phyloP scores from a whole-genome alignment of 1,140 invertebrate species.

The Drosophila asahinai region DNA sequence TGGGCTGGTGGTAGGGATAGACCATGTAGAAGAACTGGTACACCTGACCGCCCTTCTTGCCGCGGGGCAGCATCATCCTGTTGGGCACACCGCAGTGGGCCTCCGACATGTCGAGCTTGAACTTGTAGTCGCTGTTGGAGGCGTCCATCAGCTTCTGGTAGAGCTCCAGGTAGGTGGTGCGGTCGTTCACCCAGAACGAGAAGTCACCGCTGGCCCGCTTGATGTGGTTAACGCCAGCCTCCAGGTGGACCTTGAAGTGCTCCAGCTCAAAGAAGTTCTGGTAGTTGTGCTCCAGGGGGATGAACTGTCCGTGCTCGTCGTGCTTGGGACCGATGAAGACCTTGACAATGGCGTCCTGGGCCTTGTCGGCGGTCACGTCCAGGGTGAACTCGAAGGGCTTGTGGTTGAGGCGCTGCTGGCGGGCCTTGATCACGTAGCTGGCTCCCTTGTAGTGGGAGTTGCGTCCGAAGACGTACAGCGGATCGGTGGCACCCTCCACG shows the following conservation, averaged over 20 bases:
- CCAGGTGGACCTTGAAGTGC: constrained; percentile 77
- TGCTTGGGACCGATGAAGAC: constrained; percentile 88
- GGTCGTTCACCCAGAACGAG: constrained; percentile 74
- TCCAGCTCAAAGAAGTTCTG: constrained; percentile 84
- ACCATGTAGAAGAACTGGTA: constrained; percentile 89
- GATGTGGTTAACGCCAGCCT: constrained; percentile 66
- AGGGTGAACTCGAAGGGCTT: constrained; percentile 88
- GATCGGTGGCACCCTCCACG: constrained; percentile 61
- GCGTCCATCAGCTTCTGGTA: constrained; percentile 82
- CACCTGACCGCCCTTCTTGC: constrained; percentile 87
- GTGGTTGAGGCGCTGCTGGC: constrained; percentile 88
- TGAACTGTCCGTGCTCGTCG: constrained; percentile 85
- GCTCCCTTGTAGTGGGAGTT: constrained; percentile 88
- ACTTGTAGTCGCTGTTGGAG: constrained; percentile 85
- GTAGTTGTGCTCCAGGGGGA: constrained; percentile 75
- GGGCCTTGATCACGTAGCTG: constrained; percentile 86
- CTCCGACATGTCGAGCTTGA: constrained; percentile 86
- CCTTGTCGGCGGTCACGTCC: constrained; percentile 86
- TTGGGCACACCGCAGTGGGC: constrained; percentile 87
- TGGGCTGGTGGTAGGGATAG: constrained; percentile 85
- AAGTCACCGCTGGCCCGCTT: constrained; percentile 78
- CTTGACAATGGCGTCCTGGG: constrained; percentile 86
- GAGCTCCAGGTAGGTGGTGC: constrained; percentile 79
- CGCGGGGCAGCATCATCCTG: constrained; percentile 89
- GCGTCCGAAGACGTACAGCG: constrained; percentile 86